Evolutionary conservation across 2,113 vertebrate species (phyloP).

Genomic region (Nasalis larvatus): DNA sequence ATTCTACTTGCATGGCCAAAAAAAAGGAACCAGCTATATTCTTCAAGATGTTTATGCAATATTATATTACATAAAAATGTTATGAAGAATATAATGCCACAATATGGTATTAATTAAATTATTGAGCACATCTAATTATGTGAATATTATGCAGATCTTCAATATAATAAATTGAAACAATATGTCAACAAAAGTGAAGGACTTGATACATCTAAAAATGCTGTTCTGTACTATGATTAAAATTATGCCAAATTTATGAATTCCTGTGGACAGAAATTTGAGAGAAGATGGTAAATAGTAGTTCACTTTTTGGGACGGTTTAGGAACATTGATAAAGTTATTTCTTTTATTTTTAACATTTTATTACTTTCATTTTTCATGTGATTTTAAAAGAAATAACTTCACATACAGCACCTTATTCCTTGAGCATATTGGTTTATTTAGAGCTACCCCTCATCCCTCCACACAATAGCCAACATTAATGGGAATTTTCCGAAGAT

Average conservation of each 20-base stretch:
- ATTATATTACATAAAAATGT: background rate
- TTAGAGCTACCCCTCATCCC: background rate
- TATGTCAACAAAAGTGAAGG: background rate
- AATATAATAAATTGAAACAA: conserved; percentile 2
- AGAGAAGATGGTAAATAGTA: background rate
- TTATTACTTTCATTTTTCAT: background rate
- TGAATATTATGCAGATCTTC: background rate
- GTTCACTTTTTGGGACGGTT: background rate
- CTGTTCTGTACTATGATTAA: background rate
- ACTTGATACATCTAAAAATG: background rate
- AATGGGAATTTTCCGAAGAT: conserved; percentile 15
- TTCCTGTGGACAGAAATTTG: background rate
- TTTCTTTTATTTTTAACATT: background rate
- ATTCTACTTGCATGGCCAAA: background rate
- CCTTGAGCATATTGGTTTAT: background rate
- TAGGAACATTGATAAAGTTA: background rate
- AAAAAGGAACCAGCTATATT: background rate
- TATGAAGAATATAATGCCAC: background rate
- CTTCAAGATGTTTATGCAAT: background rate
- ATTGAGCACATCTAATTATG: background rate
- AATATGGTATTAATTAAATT: background rate
- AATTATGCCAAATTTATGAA: conserved; percentile 18
- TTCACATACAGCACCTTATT: background rate
- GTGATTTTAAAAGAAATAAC: conserved; percentile 34
- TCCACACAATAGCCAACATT: background rate